Conservation (phyloP, 2,888 invertebrate species). For the Vesta saturnalis region DNA sequence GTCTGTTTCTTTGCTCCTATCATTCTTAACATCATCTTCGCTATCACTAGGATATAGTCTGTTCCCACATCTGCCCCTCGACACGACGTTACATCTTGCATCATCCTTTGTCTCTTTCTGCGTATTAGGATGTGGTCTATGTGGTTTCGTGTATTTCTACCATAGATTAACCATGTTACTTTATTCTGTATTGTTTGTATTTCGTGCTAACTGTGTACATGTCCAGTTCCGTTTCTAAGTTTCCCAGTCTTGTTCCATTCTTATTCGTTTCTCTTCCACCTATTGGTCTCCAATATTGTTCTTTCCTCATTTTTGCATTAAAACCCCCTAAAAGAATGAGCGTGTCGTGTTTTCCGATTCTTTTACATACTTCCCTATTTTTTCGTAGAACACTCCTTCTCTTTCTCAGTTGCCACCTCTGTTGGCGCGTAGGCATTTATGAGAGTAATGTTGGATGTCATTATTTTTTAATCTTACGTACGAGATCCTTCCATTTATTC, state of each 20-base stretch:
- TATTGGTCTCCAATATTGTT: too few relatives aligned
- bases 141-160: neutral
- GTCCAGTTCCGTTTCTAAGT: constrained; percentile 13
- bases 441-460: constrained; percentile 4
- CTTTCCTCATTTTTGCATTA: constrained; percentile 2
- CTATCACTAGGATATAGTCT: neutral
- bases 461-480: constrained; percentile 8
- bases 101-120: neutral
- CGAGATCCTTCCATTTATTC: neutral
- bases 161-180: constrained; percentile 8
- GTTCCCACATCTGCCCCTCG: neutral
- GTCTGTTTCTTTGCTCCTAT: too few relatives aligned
- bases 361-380: neutral
- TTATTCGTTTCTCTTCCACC: neutral
- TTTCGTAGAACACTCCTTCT: neutral
- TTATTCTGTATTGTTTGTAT: constrained; percentile 8
- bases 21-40: neutral
- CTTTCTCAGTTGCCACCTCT: constrained; percentile 2
- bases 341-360: neutral
- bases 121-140: neutral
- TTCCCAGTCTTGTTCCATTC: too few relatives aligned
- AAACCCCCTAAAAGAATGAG: neutral
- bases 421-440: constrained; percentile 16
- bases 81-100: neutral
- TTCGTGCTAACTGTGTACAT: constrained; percentile 11